A percentile compares a stretch with the other conserved stretches of the same genome.
These are phyloP conservation scores for Drosophila micromelanica DNA, from an alignment of 1,140 invertebrate species.

Conservation along the genomic window DNA sequence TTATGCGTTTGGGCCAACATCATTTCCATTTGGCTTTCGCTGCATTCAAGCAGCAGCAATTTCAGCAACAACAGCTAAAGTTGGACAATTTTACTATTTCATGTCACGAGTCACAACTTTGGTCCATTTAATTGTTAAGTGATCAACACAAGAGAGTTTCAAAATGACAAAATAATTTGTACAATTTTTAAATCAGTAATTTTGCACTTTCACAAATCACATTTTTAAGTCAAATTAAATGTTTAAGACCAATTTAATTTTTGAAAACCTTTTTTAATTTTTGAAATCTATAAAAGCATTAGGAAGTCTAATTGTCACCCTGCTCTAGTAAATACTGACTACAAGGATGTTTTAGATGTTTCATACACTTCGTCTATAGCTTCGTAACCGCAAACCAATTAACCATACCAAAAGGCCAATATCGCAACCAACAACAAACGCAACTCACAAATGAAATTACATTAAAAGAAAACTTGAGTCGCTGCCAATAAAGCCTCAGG, in stretches of 20 bases:
- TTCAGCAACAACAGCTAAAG: background rate
- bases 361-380: background rate
- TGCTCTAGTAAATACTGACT: background rate
- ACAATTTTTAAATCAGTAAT: too few species aligned
- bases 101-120: constrained; percentile 5
- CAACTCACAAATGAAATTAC: constrained; percentile 33
- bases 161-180: too few species aligned
- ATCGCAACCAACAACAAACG: background rate
- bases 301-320: too few species aligned
- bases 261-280: too few species aligned
- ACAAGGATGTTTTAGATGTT: background rate
- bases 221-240: too few species aligned
- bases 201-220: too few species aligned
- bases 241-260: too few species aligned
- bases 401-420: constrained; percentile 8
- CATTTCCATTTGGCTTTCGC: constrained; percentile 41
- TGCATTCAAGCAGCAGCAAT: background rate
- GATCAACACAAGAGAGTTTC: constrained; percentile 14
- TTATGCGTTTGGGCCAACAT: constrained; percentile 41
- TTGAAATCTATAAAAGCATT: too few species aligned
- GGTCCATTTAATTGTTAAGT: constrained; percentile 9
- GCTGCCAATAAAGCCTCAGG: constrained; percentile 46
- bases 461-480: constrained; percentile 43
- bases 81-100: constrained; percentile 16
- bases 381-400: constrained; percentile 2